Percentiles rank a stretch among this genome's conserved stretches.
These are phyloP conservation scores for Pseudopleuronectes americanus DNA, from an alignment of 2,797 vertebrate species.

Conservation along the genomic window DNA sequence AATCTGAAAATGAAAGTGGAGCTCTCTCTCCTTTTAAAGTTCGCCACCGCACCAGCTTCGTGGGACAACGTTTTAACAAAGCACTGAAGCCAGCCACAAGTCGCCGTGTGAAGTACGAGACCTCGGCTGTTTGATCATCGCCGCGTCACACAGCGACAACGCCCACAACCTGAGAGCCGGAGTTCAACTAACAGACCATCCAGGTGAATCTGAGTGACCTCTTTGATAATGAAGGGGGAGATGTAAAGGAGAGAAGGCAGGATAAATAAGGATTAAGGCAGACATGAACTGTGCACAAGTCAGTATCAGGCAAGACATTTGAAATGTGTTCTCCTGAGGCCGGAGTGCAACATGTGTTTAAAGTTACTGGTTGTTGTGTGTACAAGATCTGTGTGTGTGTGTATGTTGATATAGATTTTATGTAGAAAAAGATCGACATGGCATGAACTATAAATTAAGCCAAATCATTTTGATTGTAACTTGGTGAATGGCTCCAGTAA, in stretches of 20 bases:
- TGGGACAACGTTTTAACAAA: slow-evolving; percentile 12
- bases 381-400: neutral
- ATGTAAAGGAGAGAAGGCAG: slow-evolving; percentile 13
- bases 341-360: neutral
- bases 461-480: too few species aligned
- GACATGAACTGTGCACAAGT: slow-evolving; percentile 40
- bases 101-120: neutral
- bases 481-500: too few species aligned
- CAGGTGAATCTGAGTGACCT: slow-evolving; percentile 38
- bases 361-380: neutral
- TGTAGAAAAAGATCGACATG: too few species aligned
- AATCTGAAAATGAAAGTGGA: slow-evolving; percentile 24
- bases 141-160: neutral
- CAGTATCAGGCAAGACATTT: slow-evolving; percentile 24
- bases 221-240: slow-evolving; percentile 42
- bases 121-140: slow-evolving; percentile 20
- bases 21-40: neutral
- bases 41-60: neutral
- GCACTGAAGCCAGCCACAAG: neutral
- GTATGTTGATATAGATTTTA: neutral
- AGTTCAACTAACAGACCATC: slow-evolving; percentile 15
- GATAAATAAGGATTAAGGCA: slow-evolving; percentile 57
- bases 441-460: too few species aligned
- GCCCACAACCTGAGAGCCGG: slow-evolving; percentile 1
- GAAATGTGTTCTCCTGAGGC: slow-evolving; percentile 22